phyloP scores from a whole-genome alignment of 2,888 invertebrate genomes.

The Brachypterus glaber region DNA sequence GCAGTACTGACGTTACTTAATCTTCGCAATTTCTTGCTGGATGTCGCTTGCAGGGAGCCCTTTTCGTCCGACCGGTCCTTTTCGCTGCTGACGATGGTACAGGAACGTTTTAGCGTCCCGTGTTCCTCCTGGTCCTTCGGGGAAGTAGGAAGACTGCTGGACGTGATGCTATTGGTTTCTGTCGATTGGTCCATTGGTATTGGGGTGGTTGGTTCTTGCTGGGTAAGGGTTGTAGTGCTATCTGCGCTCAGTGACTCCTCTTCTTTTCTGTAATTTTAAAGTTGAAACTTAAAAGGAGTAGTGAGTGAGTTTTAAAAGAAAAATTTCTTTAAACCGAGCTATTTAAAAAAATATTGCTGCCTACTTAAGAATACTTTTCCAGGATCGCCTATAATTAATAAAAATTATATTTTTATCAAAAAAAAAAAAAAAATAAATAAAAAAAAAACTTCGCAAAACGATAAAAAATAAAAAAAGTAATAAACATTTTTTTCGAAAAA shows the following conservation, averaged over 20 bases:
- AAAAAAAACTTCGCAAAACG: no score
- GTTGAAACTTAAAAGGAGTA: not conserved
- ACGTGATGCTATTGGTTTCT: no score
- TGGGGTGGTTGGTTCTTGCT: constrained; percentile 27
- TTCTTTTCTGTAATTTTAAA: constrained; percentile 27
- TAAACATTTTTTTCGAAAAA: no score
- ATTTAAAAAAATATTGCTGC: no score
- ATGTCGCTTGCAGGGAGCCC: constrained; percentile 17
- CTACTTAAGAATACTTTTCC: no score
- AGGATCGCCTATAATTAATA: no score
- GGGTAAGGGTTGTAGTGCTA: constrained; percentile 37
- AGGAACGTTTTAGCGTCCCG: constrained; percentile 41
- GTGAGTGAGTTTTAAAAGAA: no score
- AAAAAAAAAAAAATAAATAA: no score
- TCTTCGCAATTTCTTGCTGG: constrained; percentile 28
- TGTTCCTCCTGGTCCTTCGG: constrained; percentile 29
- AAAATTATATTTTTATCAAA: no score
- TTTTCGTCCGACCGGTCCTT: constrained; percentile 35
- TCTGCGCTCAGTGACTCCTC: constrained; percentile 34
- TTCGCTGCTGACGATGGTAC: constrained; percentile 35
- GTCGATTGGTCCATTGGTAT: no score
- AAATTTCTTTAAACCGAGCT: no score
- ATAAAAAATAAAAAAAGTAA: no score
- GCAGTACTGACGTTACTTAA: constrained; percentile 48
- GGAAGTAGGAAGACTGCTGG: constrained; percentile 30